Evolutionary conservation across 2,888 invertebrate genomes (phyloP), one percentile per base, ranked within the genome.

Genomic region (Drosophila vallismaia): DNA sequence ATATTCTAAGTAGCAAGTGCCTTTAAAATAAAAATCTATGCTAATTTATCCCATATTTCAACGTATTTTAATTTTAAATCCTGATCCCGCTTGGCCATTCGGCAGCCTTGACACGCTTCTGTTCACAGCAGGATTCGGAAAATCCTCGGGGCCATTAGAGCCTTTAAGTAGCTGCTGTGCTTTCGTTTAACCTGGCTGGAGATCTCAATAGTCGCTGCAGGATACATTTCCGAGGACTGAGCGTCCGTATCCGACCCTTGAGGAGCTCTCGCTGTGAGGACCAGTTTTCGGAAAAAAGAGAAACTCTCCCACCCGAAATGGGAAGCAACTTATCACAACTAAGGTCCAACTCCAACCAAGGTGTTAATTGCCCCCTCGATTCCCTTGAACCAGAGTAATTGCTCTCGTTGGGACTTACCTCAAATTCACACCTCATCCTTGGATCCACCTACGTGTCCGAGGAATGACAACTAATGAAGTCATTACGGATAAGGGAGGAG

Each of bases 21-120:
- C 51, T 86, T 68, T 63, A 74, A 71, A 71, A 68, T 49, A 71
- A 71, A 54, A 40, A 31, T n/a, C 7, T 46, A 67, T 73, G 40
- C 45, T 67, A 73, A 71, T 53, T 53, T 67, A 40, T 79, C 28
- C 46, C 63, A 24, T 63, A 62, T 26, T 48, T 10, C 7, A 46
- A 46, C 24, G n/a, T 33, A 24, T 31, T 45, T 62, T 50, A 12
- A 31, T 9, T 26, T 45, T 19, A 24, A 28, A 29, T 40, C 4
- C 4, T 7, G 10, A 12, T 71, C 9, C 36, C 3, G 50, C 2
- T 4, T 44, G 63, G 31, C 76, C 75, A 76, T 72, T 81, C 66
- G 80, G 89, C 80, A 88, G 79, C 89, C 89, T 90, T 89, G 90
- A 86, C 89, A 89, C 86, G 89, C 90, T 90, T 88, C 90, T 77